A percentile compares a stretch with the other conserved stretches of the same genome.
Conservation (phyloP, 92 coral and sea anemone species). For the Epizoanthus stellaris region DNA sequence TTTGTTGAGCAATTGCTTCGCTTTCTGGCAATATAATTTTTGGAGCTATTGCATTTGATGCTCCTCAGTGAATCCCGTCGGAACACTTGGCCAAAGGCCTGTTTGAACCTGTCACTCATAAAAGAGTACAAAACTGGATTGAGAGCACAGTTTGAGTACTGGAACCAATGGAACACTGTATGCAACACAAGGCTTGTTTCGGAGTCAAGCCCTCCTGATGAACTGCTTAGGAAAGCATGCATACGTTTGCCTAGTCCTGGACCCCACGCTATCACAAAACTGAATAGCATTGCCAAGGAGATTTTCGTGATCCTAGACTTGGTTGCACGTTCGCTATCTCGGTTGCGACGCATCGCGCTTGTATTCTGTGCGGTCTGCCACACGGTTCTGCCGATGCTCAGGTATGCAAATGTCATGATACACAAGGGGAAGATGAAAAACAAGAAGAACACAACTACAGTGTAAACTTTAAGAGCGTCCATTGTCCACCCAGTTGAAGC, state of each 20-base stretch:
- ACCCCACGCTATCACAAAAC: constrained; percentile 85
- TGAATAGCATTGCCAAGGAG: constrained; percentile 70
- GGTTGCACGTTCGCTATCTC: constrained; percentile 40
- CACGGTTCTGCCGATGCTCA: constrained; percentile 71
- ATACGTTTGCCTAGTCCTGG: constrained; percentile 52
- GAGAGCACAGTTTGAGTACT: constrained; percentile 81
- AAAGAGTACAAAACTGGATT: constrained; percentile 83
- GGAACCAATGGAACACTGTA: constrained; percentile 58
- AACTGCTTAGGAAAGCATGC: constrained; percentile 12
- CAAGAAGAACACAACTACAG: constrained; percentile 39
- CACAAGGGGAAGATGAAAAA: constrained; percentile 72
- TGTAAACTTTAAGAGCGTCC: constrained; percentile 46
- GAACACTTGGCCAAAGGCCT: constrained; percentile 44
- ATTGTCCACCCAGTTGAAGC: constrained; percentile 53
- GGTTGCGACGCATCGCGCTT: constrained; percentile 61
- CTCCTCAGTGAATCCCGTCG: not conserved
- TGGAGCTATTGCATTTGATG: not conserved
- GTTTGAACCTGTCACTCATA: constrained; percentile 84
- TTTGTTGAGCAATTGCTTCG: constrained; percentile 6
- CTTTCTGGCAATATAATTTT: not conserved
- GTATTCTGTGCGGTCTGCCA: constrained; percentile 76
- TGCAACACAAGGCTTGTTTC: constrained; percentile 35
- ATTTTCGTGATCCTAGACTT: constrained; percentile 84
- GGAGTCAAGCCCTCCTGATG: not conserved
- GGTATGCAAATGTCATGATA: constrained; percentile 69